Base-by-base conservation (phyloP, 2,113 vertebrate species). In the Semicossyphus pulcher region DNA sequence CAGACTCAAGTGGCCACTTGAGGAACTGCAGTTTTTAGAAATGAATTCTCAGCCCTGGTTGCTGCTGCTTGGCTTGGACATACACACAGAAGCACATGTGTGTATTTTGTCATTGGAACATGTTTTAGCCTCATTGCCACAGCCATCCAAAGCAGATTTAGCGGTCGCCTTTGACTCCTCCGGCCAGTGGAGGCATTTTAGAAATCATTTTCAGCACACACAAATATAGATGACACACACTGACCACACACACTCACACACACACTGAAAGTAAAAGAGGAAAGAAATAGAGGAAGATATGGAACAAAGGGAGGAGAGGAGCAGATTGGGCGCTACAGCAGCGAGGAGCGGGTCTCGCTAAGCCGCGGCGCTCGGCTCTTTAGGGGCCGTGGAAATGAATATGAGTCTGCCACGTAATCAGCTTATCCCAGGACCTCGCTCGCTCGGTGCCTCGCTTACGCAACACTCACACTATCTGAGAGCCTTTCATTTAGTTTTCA, bases 331-430 rank as follows among this genome's bases (percentile, higher is more conserved):
- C 34, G 52, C 34, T 3, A 15, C 37, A 68, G 58, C 39, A 31
- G 18, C 34, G 62, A 41, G 56, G 48, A 72, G 4, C 5, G 11
- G 68, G 32, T 34, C 62, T 42, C 2, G 15, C 76, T 86, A 78
- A 85, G 80, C 86, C 62, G n/a, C 28, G 41, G 26, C 41, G 26
- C 76, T 84, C 59, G 20, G 73, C 80, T 86, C 74, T 84, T 82
- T 72, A 72, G 82, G 44, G 60, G 76, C 72, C 72, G 66, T 71
- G 64, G 86, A 76, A 87, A 88, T 88, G 74, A 89, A 88, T 86
- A 83, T 72, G 80, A 84, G 80, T 69, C 72, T 65, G 78, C 82
- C 82, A 89, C 77, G 47, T 90, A 91, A 91, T 90, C 89, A 87
- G 84, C 86, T 92, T 92, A 91, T 79, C 81, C 68, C 1, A 34